Evolutionary conservation across 2,888 invertebrate genomes (phyloP).

Genomic region (Cyclophora punctaria): DNA sequence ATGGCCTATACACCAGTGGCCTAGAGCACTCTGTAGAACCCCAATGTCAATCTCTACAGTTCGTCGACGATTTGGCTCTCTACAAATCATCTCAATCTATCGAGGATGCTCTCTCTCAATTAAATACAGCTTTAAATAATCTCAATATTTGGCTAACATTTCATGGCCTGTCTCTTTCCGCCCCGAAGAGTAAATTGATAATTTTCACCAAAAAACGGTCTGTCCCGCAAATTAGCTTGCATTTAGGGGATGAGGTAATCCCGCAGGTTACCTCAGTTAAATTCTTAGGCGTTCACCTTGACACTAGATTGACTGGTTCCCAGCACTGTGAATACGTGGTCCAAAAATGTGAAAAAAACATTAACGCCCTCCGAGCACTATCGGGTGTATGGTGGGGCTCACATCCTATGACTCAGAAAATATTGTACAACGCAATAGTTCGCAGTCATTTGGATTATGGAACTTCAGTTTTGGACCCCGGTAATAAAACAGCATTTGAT

Average conservation of each 20-base stretch:
- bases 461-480: constrained; percentile 13
- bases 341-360: constrained; percentile 7
- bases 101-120: neutral
- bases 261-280: neutral
- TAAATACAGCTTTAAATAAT: neutral
- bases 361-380: constrained; percentile 6
- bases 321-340: constrained; percentile 5
- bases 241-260: neutral
- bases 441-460: constrained; percentile 22
- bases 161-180: constrained; percentile 6
- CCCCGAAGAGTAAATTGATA: constrained; percentile 1
- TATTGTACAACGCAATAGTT: constrained; percentile 16
- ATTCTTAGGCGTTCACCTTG: constrained; percentile 8
- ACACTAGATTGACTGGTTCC: constrained; percentile 5
- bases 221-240: neutral
- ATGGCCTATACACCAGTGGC: constrained; percentile 11
- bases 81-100: constrained; percentile 1
- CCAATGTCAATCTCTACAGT: constrained; percentile 9
- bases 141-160: constrained; percentile 2
- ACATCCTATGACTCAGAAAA: constrained; percentile 15
- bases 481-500: constrained; percentile 7
- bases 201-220: constrained; percentile 3
- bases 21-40: constrained; percentile 1
- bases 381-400: constrained; percentile 19
- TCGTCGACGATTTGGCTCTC: constrained; percentile 13